phyloP scores from a whole-genome alignment of 2,797 vertebrate genomes.

The Balearica regulorum region DNA sequence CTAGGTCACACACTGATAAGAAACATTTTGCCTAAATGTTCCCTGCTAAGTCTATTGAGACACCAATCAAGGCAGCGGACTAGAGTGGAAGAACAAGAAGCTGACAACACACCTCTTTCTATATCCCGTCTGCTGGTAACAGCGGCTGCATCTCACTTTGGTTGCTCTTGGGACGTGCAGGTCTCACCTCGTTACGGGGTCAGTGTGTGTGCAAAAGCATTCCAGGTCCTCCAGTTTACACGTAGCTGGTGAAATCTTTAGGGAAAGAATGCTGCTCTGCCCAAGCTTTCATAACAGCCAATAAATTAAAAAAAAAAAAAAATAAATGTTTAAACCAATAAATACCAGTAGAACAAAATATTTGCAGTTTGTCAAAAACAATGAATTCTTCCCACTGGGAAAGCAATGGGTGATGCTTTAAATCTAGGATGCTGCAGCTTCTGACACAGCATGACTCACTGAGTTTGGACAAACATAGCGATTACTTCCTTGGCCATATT shows the following conservation, averaged over 20 bases:
- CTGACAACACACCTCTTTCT: neutral
- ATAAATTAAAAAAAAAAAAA: neutral
- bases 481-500: neutral
- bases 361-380: neutral
- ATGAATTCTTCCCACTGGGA: neutral
- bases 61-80: neutral
- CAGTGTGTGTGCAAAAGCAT: neutral
- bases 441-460: accelerated
- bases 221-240: neutral
- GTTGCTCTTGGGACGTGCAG: accelerated
- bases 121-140: accelerated
- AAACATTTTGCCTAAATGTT: neutral
- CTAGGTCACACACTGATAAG: neutral
- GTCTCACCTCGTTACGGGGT: neutral
- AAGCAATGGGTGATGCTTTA: neutral
- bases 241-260: neutral
- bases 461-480: neutral
- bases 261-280: neutral
- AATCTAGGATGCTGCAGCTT: neutral
- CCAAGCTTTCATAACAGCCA: neutral
- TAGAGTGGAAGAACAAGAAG: neutral
- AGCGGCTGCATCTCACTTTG: neutral
- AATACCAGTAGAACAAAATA: neutral
- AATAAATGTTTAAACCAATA: neutral
- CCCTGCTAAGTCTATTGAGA: neutral